Conservation (phyloP, 2,888 invertebrate genomes). For the Sialis fuliginosa region DNA sequence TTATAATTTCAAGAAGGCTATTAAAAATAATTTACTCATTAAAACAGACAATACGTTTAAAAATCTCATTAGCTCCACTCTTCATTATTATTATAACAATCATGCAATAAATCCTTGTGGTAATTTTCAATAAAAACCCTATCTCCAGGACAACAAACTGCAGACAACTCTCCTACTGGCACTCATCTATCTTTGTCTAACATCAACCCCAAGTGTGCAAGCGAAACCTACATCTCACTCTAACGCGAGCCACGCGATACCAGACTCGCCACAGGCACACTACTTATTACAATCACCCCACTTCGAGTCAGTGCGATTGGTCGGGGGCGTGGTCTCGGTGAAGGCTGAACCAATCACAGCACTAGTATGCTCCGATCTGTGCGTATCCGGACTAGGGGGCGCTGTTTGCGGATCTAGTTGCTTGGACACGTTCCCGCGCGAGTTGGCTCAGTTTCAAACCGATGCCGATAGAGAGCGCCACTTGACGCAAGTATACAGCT, state of each 20-base stretch:
- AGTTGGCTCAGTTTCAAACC: constrained; percentile 17
- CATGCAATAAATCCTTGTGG: too few species aligned
- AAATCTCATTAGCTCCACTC: too few species aligned
- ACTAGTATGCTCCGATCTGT: constrained; percentile 23
- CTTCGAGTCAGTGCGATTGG: too few species aligned
- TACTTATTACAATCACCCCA: neutral
- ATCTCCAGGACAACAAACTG: too few species aligned
- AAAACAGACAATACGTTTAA: too few species aligned
- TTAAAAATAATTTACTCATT: too few species aligned
- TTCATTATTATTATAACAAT: too few species aligned
- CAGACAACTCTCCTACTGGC: too few species aligned
- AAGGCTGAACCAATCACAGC: constrained; percentile 20
- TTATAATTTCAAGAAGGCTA: too few species aligned
- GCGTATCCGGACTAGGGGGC: constrained; percentile 31
- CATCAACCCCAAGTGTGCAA: neutral
- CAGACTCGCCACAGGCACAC: neutral
- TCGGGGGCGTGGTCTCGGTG: neutral
- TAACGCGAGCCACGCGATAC: neutral
- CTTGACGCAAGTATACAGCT: constrained; percentile 15
- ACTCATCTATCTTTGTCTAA: neutral
- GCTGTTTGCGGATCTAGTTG: constrained; percentile 33
- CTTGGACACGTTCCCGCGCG: constrained; percentile 30
- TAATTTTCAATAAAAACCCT: too few species aligned
- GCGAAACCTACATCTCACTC: neutral
- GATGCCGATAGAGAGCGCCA: constrained; percentile 12